phyloP scores from a whole-genome alignment of 2,797 vertebrate species.

The Eulemur albifrons region DNA sequence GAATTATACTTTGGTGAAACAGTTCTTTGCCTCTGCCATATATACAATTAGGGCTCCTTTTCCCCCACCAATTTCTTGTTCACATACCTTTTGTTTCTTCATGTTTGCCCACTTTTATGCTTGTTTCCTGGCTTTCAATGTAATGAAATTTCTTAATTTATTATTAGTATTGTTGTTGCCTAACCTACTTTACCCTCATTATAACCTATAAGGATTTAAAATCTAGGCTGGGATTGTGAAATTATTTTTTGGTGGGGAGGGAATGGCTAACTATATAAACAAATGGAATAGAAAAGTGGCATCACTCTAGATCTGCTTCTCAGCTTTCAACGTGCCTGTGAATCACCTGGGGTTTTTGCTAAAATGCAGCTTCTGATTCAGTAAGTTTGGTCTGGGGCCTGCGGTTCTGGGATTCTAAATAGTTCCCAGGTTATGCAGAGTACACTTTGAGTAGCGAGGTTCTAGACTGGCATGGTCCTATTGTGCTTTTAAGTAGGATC shows the following conservation, averaged over 20 bases:
- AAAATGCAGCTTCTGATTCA: constrained; percentile 47
- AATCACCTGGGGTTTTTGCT: background rate
- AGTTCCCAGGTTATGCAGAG: background rate
- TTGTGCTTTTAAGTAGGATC: constrained; percentile 19
- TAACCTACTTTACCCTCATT: background rate
- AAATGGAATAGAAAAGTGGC: background rate
- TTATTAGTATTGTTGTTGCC: background rate
- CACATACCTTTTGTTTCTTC: background rate
- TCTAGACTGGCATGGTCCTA: background rate
- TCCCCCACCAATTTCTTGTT: background rate
- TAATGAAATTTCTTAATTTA: constrained; percentile 31
- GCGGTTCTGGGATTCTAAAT: constrained; percentile 10
- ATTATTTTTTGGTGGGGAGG: background rate
- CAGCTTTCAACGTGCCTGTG: background rate
- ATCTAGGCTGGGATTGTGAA: constrained; percentile 10
- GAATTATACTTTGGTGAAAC: background rate
- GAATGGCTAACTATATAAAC: background rate
- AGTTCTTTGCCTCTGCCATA: background rate
- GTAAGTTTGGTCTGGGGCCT: background rate
- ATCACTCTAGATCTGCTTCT: background rate
- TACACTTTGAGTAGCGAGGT: background rate
- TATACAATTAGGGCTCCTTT: background rate
- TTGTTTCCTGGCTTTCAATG: background rate
- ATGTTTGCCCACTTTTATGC: background rate
- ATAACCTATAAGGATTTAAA: constrained; percentile 33